Evolutionary conservation across 2,888 invertebrate species (phyloP), one percentile per base, ranked within the genome.

Genomic region (Chesias legatella): DNA sequence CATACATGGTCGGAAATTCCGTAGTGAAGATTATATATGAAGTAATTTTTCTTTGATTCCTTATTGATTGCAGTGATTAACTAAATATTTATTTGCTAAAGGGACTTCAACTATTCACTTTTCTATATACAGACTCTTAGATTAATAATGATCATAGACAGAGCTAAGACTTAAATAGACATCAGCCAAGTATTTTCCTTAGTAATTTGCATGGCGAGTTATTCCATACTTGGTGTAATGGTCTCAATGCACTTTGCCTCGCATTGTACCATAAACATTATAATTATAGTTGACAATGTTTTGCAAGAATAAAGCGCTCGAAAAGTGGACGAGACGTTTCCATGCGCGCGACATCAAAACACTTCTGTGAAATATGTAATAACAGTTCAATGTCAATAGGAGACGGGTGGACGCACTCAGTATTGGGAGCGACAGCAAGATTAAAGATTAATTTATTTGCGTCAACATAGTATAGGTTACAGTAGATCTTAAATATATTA

Each of bases 311-410:
- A 68, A 67, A 65, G 65, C 60, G 53, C 56, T 48, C 59, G 56
- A 64, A 60, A 68, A 73, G 67, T 67, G 65, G 59, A 61, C 57
- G 56, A 57, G 68, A 66, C 68, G 65, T 60, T 60, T 56, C 56
- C 55, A 58, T 58, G 53, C 57, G 62, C 60, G 58, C 67, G 68
- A 73, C 67, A 73, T 73, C 70, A 71, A 71, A 73, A 72, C 77
- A 73, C 70, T 84, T 85, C 84, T 71, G 69, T 82, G 84, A 84
- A 85, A 78, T 79, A 74, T 77, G 81, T 79, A 76, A 74, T 76
- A 67, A 73, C 72, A 69, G 81, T 79, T 85, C 83, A 86, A 83
- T 85, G 85, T 86, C 85, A 85, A 83, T 80, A 80, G 70, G 51
- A 46, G 51, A 56, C 37, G 39, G 43, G 45, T 51, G 55, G 36